These are phyloP conservation scores for Byasa hedistus DNA, from an alignment of 2,888 invertebrate species.

Conservation along the genomic window DNA sequence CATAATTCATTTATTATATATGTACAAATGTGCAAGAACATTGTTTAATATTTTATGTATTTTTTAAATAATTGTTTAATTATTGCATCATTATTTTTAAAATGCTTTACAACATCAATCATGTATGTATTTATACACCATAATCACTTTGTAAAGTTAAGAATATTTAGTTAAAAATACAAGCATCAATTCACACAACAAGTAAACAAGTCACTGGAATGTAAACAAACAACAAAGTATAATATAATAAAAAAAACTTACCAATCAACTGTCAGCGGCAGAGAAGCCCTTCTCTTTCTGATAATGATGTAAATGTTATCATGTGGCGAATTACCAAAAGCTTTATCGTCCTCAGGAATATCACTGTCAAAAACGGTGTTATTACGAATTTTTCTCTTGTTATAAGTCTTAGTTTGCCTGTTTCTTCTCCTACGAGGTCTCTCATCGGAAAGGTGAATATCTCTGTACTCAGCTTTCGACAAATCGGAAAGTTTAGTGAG, in stretches of 20 bases:
- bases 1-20: no score
- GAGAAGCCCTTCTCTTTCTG: constrained; percentile 52
- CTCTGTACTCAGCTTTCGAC: constrained; percentile 80
- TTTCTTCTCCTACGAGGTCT: constrained; percentile 35
- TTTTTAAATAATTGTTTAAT: no score
- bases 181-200: background rate
- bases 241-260: constrained; percentile 47
- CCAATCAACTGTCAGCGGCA: constrained; percentile 80
- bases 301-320: constrained; percentile 45
- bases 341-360: constrained; percentile 16
- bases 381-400: constrained; percentile 29
- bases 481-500: constrained; percentile 82
- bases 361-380: constrained; percentile 14
- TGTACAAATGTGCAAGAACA: no score
- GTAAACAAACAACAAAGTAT: background rate
- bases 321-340: constrained; percentile 38
- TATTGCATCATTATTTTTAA: no score
- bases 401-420: constrained; percentile 38
- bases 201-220: background rate
- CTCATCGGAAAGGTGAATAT: constrained; percentile 69
- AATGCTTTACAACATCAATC: no score
- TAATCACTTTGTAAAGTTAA: background rate
- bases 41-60: no score
- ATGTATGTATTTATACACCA: background rate
- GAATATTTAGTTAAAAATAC: background rate